A percentile compares a stretch with the other conserved stretches of the same genome.
Conservation (phyloP, 2,797 vertebrate genomes). For the Poeciliopsis paucimaculata region DNA sequence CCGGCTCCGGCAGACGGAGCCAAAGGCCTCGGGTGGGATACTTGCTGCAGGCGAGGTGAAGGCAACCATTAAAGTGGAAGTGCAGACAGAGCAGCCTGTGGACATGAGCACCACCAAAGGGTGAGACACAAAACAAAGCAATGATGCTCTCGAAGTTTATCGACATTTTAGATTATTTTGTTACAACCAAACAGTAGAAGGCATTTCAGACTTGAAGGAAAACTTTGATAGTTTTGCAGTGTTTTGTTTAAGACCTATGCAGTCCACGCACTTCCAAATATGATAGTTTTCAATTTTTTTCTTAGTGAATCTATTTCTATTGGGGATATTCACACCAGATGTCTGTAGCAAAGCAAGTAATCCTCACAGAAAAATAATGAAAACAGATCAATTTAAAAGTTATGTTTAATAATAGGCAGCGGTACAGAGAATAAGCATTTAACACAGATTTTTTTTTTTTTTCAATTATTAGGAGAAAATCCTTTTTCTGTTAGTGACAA, state of each 20-base stretch:
- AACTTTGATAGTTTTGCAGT: not conserved
- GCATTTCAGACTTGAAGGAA: not conserved
- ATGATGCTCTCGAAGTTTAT: not conserved
- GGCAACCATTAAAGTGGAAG: conserved; percentile 87
- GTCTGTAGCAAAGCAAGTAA: not conserved
- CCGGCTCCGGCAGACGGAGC: conserved; percentile 35
- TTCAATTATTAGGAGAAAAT: not conserved
- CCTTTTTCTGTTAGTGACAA: not conserved
- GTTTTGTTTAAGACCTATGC: not conserved
- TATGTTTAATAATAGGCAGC: not conserved
- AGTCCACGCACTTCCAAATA: not conserved
- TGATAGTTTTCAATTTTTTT: not conserved
- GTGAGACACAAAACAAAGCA: conserved; percentile 73
- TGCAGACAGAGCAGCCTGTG: conserved; percentile 89
- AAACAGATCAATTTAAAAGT: not conserved
- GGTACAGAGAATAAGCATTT: not conserved
- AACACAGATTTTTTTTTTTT: not conserved
- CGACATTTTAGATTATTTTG: too few relatives aligned
- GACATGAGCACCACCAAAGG: conserved; percentile 93
- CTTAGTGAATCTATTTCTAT: not conserved
- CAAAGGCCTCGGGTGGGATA: conserved; percentile 69
- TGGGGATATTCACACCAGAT: not conserved
- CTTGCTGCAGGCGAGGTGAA: conserved; percentile 83
- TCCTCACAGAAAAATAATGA: not conserved
- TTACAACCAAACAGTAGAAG: not conserved